These are phyloP conservation scores for Apocheima hispidaria DNA, from an alignment of 2,888 invertebrate genomes.

Conservation along the genomic window DNA sequence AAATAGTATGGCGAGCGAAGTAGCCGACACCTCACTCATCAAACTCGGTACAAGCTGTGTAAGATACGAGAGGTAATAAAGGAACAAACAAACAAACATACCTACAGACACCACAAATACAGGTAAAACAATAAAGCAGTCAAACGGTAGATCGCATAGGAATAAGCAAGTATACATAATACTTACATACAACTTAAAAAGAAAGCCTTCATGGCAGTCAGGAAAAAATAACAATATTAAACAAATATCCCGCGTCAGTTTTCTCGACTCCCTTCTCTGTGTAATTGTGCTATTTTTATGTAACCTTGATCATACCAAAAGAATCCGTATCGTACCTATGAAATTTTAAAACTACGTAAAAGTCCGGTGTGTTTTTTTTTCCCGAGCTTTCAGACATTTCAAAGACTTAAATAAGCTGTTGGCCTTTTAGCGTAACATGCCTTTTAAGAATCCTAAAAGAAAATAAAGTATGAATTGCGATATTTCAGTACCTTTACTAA, in stretches of 20 bases:
- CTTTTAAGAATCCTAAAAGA: background rate
- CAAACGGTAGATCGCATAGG: no score
- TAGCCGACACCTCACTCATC: no score
- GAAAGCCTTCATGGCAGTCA: no score
- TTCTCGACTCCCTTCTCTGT: background rate
- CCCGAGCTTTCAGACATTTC: background rate
- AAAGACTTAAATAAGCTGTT: background rate
- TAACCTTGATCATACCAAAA: constrained; percentile 34
- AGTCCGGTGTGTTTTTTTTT: constrained; percentile 1
- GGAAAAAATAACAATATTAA: no score
- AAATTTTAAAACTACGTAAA: constrained; percentile 9
- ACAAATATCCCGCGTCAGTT: background rate
- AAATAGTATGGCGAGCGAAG: no score
- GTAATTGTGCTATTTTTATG: constrained; percentile 27
- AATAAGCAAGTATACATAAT: no score
- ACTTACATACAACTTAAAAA: no score
- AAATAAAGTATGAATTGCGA: constrained; percentile 4
- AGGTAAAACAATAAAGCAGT: no score
- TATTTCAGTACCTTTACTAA: background rate
- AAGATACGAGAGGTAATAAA: no score
- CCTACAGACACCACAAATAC: no score
- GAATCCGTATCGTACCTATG: background rate
- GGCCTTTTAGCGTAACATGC: background rate
- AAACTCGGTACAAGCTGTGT: no score
- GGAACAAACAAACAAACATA: no score